Conservation (phyloP, 2,888 invertebrate genomes). For the Drymonia ruficornis region DNA sequence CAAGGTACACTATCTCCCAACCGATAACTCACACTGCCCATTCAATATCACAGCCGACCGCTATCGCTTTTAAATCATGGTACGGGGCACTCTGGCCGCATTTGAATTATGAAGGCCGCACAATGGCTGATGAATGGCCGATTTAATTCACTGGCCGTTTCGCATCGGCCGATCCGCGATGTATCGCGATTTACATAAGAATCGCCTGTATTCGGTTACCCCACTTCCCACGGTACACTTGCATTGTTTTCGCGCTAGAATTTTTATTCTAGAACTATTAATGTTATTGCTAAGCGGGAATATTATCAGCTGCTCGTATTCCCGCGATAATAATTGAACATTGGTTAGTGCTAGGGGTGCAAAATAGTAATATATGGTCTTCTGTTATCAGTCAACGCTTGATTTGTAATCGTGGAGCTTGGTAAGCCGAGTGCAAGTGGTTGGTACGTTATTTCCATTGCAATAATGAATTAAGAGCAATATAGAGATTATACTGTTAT, state of each 20-base stretch:
- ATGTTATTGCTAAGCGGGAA: not conserved
- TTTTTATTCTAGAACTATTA: not conserved
- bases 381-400: too few species aligned
- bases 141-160: conserved; percentile 51
- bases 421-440: too few species aligned
- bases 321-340: not conserved
- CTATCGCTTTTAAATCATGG: conserved; percentile 28
- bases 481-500: too few species aligned
- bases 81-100: conserved; percentile 42
- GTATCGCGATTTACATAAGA: conserved; percentile 76
- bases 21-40: not conserved
- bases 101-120: conserved; percentile 70
- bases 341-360: not conserved
- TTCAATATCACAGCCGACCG: not conserved
- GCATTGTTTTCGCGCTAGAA: conserved; percentile 48
- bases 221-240: conserved; percentile 66
- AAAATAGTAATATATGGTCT: too few species aligned
- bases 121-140: conserved; percentile 62
- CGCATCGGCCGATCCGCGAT: conserved; percentile 68
- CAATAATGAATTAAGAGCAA: too few species aligned
- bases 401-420: too few species aligned
- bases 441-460: too few species aligned
- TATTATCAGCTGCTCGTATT: not conserved
- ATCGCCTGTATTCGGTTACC: conserved; percentile 50
- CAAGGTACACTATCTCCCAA: not conserved